Conservation (phyloP, 2,113 vertebrate genomes). For the Ptilonorhynchus violaceus region DNA sequence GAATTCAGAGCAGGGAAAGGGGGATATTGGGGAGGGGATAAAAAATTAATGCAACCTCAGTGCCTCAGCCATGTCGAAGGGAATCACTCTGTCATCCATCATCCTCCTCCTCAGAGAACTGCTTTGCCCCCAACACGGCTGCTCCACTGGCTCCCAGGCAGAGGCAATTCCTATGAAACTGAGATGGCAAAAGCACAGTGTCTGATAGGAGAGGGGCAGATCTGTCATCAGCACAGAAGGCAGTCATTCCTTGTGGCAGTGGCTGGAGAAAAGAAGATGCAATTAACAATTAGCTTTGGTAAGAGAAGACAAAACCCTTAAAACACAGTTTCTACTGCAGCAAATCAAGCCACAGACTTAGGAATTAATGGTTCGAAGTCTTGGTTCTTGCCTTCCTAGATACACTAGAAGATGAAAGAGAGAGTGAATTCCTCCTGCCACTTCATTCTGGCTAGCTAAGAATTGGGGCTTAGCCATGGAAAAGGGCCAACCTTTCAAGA, state of each 20-base stretch:
- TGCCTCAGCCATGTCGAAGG: not conserved
- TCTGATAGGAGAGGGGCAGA: conserved; percentile 7
- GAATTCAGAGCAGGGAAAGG: not conserved
- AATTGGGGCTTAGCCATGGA: conserved; percentile 12
- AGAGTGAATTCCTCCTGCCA: not conserved
- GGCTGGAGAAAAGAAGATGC: conserved; percentile 22
- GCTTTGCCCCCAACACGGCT: not conserved
- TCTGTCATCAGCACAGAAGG: conserved; percentile 44
- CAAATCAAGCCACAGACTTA: conserved; percentile 18
- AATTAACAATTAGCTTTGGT: conserved; percentile 60
- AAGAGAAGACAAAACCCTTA: conserved; percentile 24
- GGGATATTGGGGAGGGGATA: not conserved
- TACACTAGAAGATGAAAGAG: conserved; percentile 14
- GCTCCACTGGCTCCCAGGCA: not conserved
- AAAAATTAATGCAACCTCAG: not conserved
- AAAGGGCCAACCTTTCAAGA: conserved; percentile 12
- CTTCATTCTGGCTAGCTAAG: conserved; percentile 6
- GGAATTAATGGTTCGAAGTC: not conserved
- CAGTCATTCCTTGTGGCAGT: not conserved
- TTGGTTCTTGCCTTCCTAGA: conserved; percentile 20
- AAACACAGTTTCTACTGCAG: not conserved
- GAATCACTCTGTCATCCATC: not conserved
- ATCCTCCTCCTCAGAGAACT: not conserved
- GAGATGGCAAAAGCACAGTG: conserved; percentile 16
- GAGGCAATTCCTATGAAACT: not conserved